Evolutionary conservation across 1,140 invertebrate genomes (phyloP).

Genomic region (Cephus cinctus): DNA sequence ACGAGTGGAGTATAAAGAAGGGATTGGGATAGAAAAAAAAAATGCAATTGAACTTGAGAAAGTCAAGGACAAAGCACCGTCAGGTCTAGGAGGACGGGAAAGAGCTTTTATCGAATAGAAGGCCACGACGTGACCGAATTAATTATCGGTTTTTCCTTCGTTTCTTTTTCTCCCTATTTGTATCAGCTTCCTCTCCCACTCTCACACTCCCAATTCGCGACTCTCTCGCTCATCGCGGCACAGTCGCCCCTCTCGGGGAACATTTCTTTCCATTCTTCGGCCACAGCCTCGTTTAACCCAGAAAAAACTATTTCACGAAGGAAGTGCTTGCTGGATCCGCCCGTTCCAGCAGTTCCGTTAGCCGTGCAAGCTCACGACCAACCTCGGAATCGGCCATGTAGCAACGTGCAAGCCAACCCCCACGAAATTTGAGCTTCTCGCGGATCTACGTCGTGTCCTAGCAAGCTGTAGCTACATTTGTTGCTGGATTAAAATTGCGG

Average conservation of each 20-base stretch:
- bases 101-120: slow-evolving; percentile 13
- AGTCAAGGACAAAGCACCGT: too few relatives aligned
- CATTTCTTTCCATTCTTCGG: slow-evolving; percentile 14
- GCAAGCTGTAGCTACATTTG: too few relatives aligned
- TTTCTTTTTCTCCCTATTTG: not conserved
- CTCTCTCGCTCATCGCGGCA: slow-evolving; percentile 2
- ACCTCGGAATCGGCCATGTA: too few relatives aligned
- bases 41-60: too few relatives aligned
- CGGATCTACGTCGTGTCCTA: too few relatives aligned
- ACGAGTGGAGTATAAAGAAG: too few relatives aligned
- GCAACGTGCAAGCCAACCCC: too few relatives aligned
- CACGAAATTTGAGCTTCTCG: too few relatives aligned
- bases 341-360: not conserved
- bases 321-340: slow-evolving; percentile 6
- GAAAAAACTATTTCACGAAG: slow-evolving; percentile 22
- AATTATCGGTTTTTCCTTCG: slow-evolving; percentile 28
- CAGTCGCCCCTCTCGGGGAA: not conserved
- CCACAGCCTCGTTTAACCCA: slow-evolving; percentile 22
- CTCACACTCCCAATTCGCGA: slow-evolving; percentile 1
- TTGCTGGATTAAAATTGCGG: too few relatives aligned
- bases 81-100: too few relatives aligned
- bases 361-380: too few relatives aligned
- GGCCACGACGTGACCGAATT: slow-evolving; percentile 25
- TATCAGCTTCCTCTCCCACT: slow-evolving; percentile 12
- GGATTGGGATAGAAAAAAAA: too few relatives aligned